Conservation (phyloP, 2,113 vertebrate genomes). For the Hypomesus transpacificus region DNA sequence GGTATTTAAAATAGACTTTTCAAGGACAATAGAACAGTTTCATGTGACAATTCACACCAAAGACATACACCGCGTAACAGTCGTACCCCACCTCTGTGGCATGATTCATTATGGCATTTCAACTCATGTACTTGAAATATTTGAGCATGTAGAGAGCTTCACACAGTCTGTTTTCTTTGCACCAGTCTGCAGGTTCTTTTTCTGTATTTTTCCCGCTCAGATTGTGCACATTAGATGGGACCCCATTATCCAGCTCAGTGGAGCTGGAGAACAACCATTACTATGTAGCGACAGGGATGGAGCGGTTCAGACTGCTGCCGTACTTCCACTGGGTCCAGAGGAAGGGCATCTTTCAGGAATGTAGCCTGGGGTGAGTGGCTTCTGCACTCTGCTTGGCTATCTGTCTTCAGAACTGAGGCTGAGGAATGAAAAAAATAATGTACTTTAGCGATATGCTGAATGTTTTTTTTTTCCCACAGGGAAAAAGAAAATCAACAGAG, state of each 20-base stretch:
- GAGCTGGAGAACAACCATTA: slow-evolving; percentile 68
- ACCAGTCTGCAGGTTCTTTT: too few relatives aligned
- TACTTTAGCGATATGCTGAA: background rate
- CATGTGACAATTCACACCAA: background rate
- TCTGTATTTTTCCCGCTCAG: slow-evolving; percentile 47
- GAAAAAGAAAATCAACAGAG: too few relatives aligned
- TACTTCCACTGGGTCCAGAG: slow-evolving; percentile 50
- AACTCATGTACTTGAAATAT: background rate
- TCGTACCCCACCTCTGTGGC: too few relatives aligned
- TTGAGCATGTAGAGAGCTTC: background rate
- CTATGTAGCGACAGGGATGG: slow-evolving; percentile 69
- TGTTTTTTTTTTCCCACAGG: background rate
- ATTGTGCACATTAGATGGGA: slow-evolving; percentile 66
- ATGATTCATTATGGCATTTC: too few relatives aligned
- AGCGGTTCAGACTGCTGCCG: slow-evolving; percentile 67
- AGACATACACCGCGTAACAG: slow-evolving; percentile 34
- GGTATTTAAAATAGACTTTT: slow-evolving; percentile 44
- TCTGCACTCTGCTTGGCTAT: background rate
- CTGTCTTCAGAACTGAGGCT: too few relatives aligned
- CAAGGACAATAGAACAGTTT: background rate
- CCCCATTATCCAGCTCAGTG: slow-evolving; percentile 42
- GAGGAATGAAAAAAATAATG: too few relatives aligned
- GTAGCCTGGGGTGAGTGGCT: slow-evolving; percentile 5
- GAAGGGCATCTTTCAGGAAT: slow-evolving; percentile 8
- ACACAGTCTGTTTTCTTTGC: too few relatives aligned